Base-by-base conservation (phyloP, 2,797 vertebrate species). In the Arnoldichthys spilopterus region DNA sequence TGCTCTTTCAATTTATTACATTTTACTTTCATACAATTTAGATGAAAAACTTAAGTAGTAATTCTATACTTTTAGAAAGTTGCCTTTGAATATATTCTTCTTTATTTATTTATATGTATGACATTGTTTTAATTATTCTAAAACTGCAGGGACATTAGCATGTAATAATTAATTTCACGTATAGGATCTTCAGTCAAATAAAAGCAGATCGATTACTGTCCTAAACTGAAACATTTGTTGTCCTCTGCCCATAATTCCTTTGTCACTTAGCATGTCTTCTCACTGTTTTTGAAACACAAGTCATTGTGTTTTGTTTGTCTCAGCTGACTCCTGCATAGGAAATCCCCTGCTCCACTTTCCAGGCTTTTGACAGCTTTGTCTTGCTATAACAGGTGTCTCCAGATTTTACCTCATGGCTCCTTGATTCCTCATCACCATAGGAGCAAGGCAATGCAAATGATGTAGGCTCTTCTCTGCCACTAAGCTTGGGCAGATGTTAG, bases 331-430 rank as follows among this genome's bases (percentile, higher is more conserved):
- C 62, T 53, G 54, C 20, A 16, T 56, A 15, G 43, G 13, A 53
- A 77, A 68, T 77, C 37, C 37, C 49, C 49, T 74, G 69, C 59
- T 24, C 72, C 37, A 53, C 34, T 24, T 67, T 72, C 64, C 63
- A 77, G 22, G 53, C 37, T 77, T 76, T 79, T 85, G 81, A 86
- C 84, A 87, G 84, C 86, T 84, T 76, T 82, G 82, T 87, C 82
- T 68, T 87, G 81, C 77, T 64, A 85, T 80, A 87, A 85, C 84
- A 86, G 84, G 84, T 86, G 85, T 85, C 82, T 82, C 70, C 86
- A 79, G 77, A 83, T 87, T 81, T 66, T 61, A 82, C 78, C 67
- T 71, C 77, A 80, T 81, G 80, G 67, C 79, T 84, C 76, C 49
- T 13, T 82, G 80, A 76, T 83, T 82, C 59, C 53, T 77, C 34